A percentile compares a stretch with the other conserved stretches of the same genome.
These are phyloP conservation scores for Rhingia campestris DNA, from an alignment of 2,888 invertebrate genomes.

Conservation along the genomic window DNA sequence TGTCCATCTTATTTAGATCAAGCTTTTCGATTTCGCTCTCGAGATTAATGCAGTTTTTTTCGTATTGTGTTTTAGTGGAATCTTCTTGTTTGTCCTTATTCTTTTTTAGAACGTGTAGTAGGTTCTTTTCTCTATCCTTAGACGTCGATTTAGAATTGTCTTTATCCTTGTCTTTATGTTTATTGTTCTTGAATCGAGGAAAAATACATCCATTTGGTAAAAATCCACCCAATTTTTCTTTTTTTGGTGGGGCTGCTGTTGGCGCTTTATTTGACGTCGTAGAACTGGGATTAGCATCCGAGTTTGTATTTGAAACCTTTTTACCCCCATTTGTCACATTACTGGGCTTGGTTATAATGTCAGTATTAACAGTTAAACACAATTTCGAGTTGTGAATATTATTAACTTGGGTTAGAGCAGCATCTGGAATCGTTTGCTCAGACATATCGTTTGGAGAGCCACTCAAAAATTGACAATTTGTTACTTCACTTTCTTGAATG, in stretches of 20 bases:
- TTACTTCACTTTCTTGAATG: conserved; percentile 27
- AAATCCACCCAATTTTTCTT: conserved; percentile 82
- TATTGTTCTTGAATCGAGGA: conserved; percentile 82
- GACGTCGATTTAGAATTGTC: conserved; percentile 79
- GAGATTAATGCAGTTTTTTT: conserved; percentile 81
- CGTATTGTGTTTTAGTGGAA: conserved; percentile 78
- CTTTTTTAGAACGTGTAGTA: conserved; percentile 81
- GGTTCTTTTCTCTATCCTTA: conserved; percentile 80
- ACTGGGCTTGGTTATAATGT: conserved; percentile 48
- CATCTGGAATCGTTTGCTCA: conserved; percentile 37
- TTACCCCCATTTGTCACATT: conserved; percentile 67
- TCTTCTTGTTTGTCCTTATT: conserved; percentile 81
- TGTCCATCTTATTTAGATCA: conserved; percentile 80
- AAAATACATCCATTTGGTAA: conserved; percentile 82
- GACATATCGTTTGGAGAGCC: background rate
- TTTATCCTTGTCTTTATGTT: conserved; percentile 80
- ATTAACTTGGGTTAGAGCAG: conserved; percentile 54
- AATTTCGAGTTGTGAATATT: conserved; percentile 59
- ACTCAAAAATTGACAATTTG: conserved; percentile 9
- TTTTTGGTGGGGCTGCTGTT: conserved; percentile 78
- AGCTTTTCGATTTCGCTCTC: conserved; percentile 82
- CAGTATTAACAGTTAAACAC: conserved; percentile 55
- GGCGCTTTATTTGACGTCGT: conserved; percentile 54
- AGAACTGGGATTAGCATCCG: conserved; percentile 50
- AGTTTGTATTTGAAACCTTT: conserved; percentile 22